A percentile compares a stretch with the other conserved stretches of the same genome.
phyloP scores from a whole-genome alignment of 2,797 vertebrate genomes.

The Chaetodon trifasciatus region DNA sequence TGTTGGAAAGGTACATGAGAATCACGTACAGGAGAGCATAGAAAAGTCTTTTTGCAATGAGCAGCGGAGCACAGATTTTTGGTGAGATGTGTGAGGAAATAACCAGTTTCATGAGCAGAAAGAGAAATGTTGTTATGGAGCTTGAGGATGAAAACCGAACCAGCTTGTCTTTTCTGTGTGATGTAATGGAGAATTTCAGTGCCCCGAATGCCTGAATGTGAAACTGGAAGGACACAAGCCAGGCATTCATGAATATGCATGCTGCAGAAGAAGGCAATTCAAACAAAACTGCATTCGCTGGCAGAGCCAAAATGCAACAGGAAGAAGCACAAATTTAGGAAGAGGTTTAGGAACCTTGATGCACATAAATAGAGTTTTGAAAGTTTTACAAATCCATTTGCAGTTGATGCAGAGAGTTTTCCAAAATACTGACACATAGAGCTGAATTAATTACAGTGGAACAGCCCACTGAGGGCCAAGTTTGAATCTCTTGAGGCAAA shows the following conservation, averaged over 20 bases:
- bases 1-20: constrained; percentile 9
- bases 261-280: constrained; percentile 49
- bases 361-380: constrained; percentile 65
- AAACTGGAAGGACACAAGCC: constrained; percentile 66
- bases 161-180: constrained; percentile 50
- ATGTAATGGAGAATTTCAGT: constrained; percentile 53
- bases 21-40: constrained; percentile 10
- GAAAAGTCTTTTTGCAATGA: constrained; percentile 36
- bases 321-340: constrained; percentile 44
- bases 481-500: constrained; percentile 74
- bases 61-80: constrained; percentile 33
- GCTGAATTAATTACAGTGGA: constrained; percentile 73
- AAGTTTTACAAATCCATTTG: constrained; percentile 69
- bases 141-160: constrained; percentile 50
- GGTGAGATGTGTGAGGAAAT: constrained; percentile 54
- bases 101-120: constrained; percentile 47
- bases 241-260: constrained; percentile 72
- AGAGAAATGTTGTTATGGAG: constrained; percentile 53
- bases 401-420: constrained; percentile 50
- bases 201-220: constrained; percentile 47
- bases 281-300: constrained; percentile 48
- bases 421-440: constrained; percentile 62
- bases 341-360: constrained; percentile 51
- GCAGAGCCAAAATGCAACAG: constrained; percentile 40
- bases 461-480: constrained; percentile 71